Base-by-base conservation (phyloP, 2,888 invertebrate species). In the Epistrophe eligans region DNA sequence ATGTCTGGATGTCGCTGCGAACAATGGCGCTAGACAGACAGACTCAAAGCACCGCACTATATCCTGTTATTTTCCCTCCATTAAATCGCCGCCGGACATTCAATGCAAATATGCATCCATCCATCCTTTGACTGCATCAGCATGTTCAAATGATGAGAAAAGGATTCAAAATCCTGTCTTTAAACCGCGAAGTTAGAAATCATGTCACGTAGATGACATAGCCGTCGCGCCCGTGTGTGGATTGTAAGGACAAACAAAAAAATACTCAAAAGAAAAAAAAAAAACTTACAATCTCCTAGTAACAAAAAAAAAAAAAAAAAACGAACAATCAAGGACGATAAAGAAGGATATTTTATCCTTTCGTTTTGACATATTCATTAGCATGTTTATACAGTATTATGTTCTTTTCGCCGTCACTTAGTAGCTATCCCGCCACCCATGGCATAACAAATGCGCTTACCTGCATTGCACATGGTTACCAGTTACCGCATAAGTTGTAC, bases 361-460 rank as follows among this genome's bases (percentile, higher is more conserved):
- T 89, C 89, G 89, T 89, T 89, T 89, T 89, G 89, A 89, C 89
- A 89, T 89, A 89, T 89, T 89, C 89, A 89, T 89, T 89, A 89
- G 88, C 89, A 89, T 89, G 89, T 89, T 89, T 89, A 89, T 89
- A 88, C 82, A 89, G 89, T 77, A 88, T 88, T 88, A 88, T 89
- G 89, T 89, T 88, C 89, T 89, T 89, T 89, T 89, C 83, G 88
- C 89, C 89, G 89, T 89, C 88, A 88, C 79, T 89, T 89, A 82
- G 80, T 77, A 24, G 3, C 24, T 24, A 77, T 58, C 58, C 67
- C 77, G 64, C 81, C 77, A 76, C 64, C 74, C 79, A 32, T 55
- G 43, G 79, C 79, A 71, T 83, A 45, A 48, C 79, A 79, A 87
- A 87, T 83, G 76, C 83, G 84, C 84, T 88, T 84, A 88, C 80